Percentiles rank a stretch among this genome's conserved stretches.
phyloP scores from a whole-genome alignment of 1,140 invertebrate species.

The Bombus waltoni region DNA sequence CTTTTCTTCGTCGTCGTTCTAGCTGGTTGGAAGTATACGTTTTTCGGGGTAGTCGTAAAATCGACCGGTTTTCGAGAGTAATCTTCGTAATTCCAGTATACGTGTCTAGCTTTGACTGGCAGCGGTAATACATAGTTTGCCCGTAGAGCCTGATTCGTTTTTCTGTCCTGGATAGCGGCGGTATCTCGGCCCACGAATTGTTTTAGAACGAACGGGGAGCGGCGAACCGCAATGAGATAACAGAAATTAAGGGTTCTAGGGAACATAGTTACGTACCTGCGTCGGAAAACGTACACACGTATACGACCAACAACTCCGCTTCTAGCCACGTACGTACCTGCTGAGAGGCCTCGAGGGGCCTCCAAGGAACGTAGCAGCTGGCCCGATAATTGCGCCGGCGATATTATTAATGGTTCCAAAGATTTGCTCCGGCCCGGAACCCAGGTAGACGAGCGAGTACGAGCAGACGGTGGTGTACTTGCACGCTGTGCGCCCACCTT shows the following conservation, averaged over 20 bases:
- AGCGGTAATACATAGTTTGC: not conserved
- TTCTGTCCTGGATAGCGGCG: not conserved
- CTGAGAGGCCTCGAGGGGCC: constrained; percentile 38
- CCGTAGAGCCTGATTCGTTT: not conserved
- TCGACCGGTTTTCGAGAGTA: not conserved
- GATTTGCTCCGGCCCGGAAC: constrained; percentile 55
- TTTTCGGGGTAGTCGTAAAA: constrained; percentile 30
- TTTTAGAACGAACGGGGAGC: constrained; percentile 18
- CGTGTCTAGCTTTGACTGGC: not conserved
- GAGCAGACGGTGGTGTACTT: constrained; percentile 24
- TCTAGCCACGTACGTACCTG: constrained; percentile 45
- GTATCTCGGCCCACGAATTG: constrained; percentile 1
- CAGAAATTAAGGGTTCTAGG: constrained; percentile 47
- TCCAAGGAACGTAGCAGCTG: constrained; percentile 65
- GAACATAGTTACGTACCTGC: constrained; percentile 29
- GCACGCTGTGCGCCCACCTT: constrained; percentile 17
- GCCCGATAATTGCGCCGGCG: constrained; percentile 74
- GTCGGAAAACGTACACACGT: constrained; percentile 4
- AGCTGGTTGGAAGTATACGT: not conserved
- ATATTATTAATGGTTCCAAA: constrained; percentile 73
- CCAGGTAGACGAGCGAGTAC: constrained; percentile 54
- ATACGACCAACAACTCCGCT: not conserved
- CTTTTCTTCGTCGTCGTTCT: not conserved
- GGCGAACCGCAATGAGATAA: constrained; percentile 55
- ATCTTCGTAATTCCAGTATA: not conserved